Evolutionary conservation across 23 tunicate species (phyloP), one percentile per base, ranked within the genome.

Genomic region (Trididemnum nubilum): DNA sequence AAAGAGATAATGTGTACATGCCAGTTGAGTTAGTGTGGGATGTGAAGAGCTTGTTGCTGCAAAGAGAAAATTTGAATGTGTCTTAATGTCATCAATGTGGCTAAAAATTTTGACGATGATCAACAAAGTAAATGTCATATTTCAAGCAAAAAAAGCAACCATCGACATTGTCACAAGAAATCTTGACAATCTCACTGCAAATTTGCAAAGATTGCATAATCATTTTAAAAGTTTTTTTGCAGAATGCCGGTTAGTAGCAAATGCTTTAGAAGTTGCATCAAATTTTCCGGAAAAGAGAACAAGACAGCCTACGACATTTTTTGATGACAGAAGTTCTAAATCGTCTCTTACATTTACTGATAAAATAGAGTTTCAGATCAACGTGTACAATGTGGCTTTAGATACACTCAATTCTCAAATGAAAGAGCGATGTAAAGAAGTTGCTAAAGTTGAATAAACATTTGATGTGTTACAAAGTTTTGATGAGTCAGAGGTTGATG

Each of bases 51-150:
- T 7, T 44, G 54, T 7, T 44, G 9, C 15, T 15, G 15, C 15
- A 44, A 7, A 9, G 9, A 44, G 9, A 9, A 7, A 9, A 44
- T 44, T 44, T 15, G 54, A 44, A 44, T 44, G 12, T 7, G 12
- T 33, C 5, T 9, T 69, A n/a, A 61, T 61, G 67, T 15, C 67
- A 24, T 61, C 67, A 24, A 15, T 61, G 67, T 61, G 67, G 67
- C 26, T 61, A n/a, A 61, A 21, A 61, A 24, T 61, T 22, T 61
- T 61, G 26, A 61, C 67, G n/a, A n/a, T n/a, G 3, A 61, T 61
- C n/a, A 61, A 61, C n/a, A 3, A 12, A 3, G 26, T 15, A 61
- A 61, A 61, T 61, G 22, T 61, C 26, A 5, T 61, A 61, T 26
- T 61, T 5, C 67, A 61, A 61, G 67, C 67, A 21, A 22, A 26